These are phyloP conservation scores for Orthosia gracilis DNA, from an alignment of 2,888 invertebrate genomes.

Conservation along the genomic window DNA sequence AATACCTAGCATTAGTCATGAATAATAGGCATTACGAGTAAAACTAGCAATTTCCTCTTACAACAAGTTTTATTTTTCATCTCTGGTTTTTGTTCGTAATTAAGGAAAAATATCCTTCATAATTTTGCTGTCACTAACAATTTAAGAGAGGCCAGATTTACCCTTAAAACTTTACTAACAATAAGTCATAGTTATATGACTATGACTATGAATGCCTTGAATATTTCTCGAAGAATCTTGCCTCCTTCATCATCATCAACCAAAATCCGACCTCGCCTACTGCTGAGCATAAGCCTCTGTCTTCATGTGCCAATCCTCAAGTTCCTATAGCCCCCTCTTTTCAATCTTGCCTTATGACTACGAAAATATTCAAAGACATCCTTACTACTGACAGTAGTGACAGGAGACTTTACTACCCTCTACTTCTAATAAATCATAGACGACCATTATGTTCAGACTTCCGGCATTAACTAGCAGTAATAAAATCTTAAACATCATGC, in stretches of 20 bases:
- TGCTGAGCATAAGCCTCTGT: no score
- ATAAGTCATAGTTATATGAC: not conserved
- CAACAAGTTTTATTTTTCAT: not conserved
- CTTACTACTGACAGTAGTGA: not conserved
- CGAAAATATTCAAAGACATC: not conserved
- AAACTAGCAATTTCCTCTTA: slow-evolving; percentile 39
- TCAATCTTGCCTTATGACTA: not conserved
- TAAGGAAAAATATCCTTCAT: not conserved
- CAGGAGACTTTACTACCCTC: not conserved
- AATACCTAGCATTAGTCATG: slow-evolving; percentile 41
- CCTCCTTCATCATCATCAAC: no score
- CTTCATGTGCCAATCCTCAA: no score
- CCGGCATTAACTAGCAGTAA: slow-evolving; percentile 9
- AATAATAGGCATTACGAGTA: slow-evolving; percentile 35
- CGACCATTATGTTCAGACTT: not conserved
- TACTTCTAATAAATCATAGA: slow-evolving; percentile 14
- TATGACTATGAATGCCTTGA: no score
- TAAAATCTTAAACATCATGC: slow-evolving; percentile 5
- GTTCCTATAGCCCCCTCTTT: no score
- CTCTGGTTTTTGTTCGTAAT: not conserved
- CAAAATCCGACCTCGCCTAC: no score
- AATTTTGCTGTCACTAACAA: not conserved
- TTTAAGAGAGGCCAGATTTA: not conserved
- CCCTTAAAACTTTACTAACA: not conserved
- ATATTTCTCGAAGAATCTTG: not conserved